Evolutionary conservation across 92 coral and sea anemone genomes (phyloP), one percentile per base, ranked within the genome.

Genomic region (Actinostola sp.): DNA sequence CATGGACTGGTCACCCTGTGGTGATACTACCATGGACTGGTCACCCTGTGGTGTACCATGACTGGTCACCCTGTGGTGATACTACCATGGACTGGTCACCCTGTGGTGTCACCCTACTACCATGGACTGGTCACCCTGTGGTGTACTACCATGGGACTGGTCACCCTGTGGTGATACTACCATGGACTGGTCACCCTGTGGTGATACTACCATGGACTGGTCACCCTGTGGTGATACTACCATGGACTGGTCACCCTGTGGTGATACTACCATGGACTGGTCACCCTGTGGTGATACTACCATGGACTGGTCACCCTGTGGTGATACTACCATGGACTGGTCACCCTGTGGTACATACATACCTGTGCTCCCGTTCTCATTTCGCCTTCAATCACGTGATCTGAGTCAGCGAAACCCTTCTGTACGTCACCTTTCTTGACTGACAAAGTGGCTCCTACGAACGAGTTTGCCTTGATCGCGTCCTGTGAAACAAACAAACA

Each of bases 311-410:
- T 39, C 45, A 39, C 45, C 45, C 45, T 39, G 45, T 39, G 45
- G 45, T 39, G 54, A 9, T 48, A 9, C n/a, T 48, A 63, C 50
- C 16, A 21, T 7, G 42, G 11, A 46, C 24, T 63, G 68, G 68
- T 63, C 31, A 63, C 51, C 68, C 68, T 63, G 68, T 63, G 68
- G n/a, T n/a, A n/a, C 26, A 34, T 45, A 15, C 82, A 27, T 52
- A 90, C 96, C 88, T 90, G 96, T 28, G 86, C 96, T 9, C 96
- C 96, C 1, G 86, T 58, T 42, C 96, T 79, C 96, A 90, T 90
- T 69, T 90, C 89, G 33, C 96, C 96, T 51, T 90, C 87, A 42
- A 90, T 59, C 58, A 90, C 80, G 67, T 90, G 96, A 72, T 87
- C 92, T 11, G 87, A 87, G 11, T 66, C 81, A 13, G 81, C 58